These are phyloP conservation scores for Spilogale gracilis DNA, from an alignment of 2,113 vertebrate genomes.

Conservation along the genomic window DNA sequence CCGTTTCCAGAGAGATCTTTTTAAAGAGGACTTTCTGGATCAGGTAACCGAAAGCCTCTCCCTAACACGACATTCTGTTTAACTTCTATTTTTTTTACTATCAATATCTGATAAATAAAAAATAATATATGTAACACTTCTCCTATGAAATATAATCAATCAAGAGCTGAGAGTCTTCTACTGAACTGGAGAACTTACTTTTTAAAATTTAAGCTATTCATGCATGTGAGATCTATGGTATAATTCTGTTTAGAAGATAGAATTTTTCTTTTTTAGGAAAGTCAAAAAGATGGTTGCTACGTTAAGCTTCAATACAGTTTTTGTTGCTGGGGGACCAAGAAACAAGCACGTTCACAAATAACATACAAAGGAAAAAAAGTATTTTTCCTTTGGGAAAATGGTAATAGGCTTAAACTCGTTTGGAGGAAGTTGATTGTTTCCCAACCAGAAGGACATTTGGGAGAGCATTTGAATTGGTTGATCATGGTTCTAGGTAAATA, in stretches of 20 bases:
- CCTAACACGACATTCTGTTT: neutral
- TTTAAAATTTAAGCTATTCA: slow-evolving; percentile 39
- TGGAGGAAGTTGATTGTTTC: slow-evolving; percentile 66
- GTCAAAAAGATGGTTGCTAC: slow-evolving; percentile 38
- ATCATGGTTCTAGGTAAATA: slow-evolving; percentile 46
- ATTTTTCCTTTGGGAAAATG: slow-evolving; percentile 63
- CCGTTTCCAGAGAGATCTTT: neutral
- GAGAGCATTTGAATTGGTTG: slow-evolving; percentile 62
- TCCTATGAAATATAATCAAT: neutral
- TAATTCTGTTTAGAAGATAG: slow-evolving; percentile 29
- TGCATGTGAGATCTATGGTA: neutral
- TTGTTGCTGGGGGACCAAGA: slow-evolving; percentile 64
- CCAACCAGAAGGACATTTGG: slow-evolving; percentile 38
- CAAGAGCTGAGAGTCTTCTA: neutral
- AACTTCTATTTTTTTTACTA: slow-evolving; percentile 14
- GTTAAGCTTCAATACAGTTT: slow-evolving; percentile 48
- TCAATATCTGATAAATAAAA: slow-evolving; percentile 34
- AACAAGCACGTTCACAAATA: neutral
- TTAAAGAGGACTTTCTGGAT: neutral
- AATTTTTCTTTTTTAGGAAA: neutral
- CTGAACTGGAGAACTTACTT: slow-evolving; percentile 46
- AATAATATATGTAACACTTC: neutral
- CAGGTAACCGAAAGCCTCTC: neutral
- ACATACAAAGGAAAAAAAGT: neutral
- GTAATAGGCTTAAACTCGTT: slow-evolving; percentile 18